phyloP scores from a whole-genome alignment of 2,113 vertebrate species.

The Corythornis madagascariensis region DNA sequence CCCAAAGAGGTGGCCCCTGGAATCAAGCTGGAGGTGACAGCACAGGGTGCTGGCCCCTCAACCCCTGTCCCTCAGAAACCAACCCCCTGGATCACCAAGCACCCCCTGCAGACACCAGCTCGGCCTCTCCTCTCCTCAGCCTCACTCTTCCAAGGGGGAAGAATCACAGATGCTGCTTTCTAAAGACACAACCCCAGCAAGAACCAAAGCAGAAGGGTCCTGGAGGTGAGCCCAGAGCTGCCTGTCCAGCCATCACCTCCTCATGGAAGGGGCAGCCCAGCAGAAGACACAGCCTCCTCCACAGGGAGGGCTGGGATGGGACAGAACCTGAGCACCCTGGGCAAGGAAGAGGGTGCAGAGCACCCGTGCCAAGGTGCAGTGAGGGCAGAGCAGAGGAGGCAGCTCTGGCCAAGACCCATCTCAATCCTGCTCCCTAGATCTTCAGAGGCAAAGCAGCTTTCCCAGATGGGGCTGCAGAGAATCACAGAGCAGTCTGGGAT shows the following conservation, averaged over 20 bases:
- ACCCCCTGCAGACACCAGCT: neutral
- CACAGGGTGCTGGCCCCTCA: neutral
- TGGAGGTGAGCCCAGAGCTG: neutral
- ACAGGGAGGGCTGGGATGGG: neutral
- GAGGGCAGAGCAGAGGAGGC: neutral
- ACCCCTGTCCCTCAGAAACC: neutral
- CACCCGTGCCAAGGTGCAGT: neutral
- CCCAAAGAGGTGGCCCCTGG: neutral
- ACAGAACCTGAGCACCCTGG: fast-evolving
- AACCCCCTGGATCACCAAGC: neutral
- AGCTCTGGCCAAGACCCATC: neutral
- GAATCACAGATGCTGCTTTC: neutral
- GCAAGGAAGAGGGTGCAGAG: neutral
- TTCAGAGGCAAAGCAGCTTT: neutral
- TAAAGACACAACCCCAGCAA: neutral
- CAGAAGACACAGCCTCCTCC: neutral
- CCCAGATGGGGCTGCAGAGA: neutral
- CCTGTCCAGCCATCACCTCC: neutral
- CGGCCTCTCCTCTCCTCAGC: neutral
- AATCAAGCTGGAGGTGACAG: neutral
- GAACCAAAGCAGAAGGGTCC: neutral
- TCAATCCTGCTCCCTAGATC: neutral
- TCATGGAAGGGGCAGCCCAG: neutral
- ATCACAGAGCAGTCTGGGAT: neutral
- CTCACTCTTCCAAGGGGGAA: neutral